A percentile compares a stretch with the other conserved stretches of the same genome.
Conservation (phyloP, 2,113 vertebrate species). For the Eptesicus fuscus region DNA sequence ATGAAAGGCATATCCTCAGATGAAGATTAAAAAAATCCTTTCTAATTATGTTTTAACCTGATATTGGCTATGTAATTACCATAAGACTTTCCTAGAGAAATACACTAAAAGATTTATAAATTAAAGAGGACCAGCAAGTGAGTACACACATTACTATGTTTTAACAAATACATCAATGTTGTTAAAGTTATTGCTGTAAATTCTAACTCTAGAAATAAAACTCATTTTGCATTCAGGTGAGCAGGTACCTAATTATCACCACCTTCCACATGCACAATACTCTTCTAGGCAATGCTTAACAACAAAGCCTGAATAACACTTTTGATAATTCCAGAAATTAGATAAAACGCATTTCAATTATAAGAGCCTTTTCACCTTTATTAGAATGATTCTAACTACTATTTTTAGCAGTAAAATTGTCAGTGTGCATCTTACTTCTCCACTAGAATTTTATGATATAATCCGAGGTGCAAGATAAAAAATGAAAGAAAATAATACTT, state of each 20-base stretch:
- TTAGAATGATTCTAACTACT: not conserved
- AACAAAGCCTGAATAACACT: not conserved
- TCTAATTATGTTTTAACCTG: not conserved
- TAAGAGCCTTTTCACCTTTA: not conserved
- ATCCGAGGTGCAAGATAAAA: not conserved
- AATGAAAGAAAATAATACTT: not conserved
- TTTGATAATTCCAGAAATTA: not conserved
- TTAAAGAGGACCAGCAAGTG: not conserved
- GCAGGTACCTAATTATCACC: not conserved
- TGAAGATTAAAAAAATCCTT: not conserved
- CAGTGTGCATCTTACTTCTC: not conserved
- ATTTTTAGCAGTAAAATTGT: not conserved
- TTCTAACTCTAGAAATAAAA: not conserved
- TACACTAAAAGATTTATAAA: not conserved
- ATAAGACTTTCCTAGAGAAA: not conserved
- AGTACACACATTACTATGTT: not conserved
- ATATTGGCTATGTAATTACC: not conserved
- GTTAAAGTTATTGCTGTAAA: not conserved
- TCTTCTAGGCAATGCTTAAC: not conserved
- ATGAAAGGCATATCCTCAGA: not conserved
- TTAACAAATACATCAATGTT: not conserved
- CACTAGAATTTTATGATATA: not conserved
- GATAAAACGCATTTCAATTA: not conserved
- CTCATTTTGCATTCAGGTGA: not conserved
- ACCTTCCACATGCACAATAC: not conserved